phyloP scores from a whole-genome alignment of 2,113 vertebrate species.

The Festucalex cinctus region DNA sequence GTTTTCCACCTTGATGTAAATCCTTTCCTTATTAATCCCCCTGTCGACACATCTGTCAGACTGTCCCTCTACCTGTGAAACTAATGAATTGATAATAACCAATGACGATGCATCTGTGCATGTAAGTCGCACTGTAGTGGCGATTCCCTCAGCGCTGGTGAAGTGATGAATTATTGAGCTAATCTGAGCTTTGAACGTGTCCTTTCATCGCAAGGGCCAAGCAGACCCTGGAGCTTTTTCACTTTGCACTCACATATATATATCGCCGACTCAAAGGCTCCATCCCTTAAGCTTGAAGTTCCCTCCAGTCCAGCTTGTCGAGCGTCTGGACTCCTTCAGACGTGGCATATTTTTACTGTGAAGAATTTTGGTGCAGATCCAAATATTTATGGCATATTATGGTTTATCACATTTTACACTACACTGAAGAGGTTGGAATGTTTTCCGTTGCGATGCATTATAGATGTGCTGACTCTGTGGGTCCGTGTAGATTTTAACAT shows the following conservation, averaged over 20 bases:
- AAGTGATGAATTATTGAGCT: constrained; percentile 49
- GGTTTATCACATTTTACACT: not conserved
- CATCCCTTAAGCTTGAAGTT: not conserved
- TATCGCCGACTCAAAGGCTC: constrained; percentile 20
- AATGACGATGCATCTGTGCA: not conserved
- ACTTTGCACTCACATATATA: constrained; percentile 26
- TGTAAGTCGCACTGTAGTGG: not conserved
- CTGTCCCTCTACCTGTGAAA: constrained; percentile 7
- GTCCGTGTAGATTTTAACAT: not conserved
- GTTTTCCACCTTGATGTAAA: not conserved
- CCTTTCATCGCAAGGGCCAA: constrained; percentile 37
- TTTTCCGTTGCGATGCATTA: not conserved
- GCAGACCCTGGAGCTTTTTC: constrained; percentile 13
- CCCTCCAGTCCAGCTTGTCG: not conserved
- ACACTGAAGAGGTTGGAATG: not conserved
- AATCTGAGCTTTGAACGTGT: constrained; percentile 35
- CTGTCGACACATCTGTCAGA: not conserved
- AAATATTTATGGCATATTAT: not conserved
- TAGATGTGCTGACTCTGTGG: not conserved
- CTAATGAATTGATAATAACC: constrained; percentile 25
- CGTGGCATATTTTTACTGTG: not conserved
- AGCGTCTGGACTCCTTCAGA: not conserved
- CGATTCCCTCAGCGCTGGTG: constrained; percentile 11
- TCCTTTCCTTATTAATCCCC: not conserved
- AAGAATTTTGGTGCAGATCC: not conserved